Percentiles rank a stretch among this genome's conserved stretches.
These are phyloP conservation scores for Chanos chanos DNA, from an alignment of 2,797 vertebrate species.

Conservation along the genomic window DNA sequence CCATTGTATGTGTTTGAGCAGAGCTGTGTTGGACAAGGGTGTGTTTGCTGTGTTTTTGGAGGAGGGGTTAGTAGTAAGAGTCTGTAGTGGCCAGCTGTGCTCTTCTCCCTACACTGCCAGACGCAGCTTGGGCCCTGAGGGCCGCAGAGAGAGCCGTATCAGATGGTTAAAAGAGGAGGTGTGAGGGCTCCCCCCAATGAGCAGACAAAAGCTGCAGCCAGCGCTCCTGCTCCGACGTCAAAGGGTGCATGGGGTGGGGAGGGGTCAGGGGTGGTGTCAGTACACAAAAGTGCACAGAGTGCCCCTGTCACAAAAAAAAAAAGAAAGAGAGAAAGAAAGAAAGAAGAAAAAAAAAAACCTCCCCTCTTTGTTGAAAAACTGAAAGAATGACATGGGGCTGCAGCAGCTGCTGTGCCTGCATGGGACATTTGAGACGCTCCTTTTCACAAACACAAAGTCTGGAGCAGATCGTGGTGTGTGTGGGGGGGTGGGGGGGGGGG, in stretches of 20 bases:
- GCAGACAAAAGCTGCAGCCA: slow-evolving; percentile 63
- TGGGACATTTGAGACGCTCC: slow-evolving; percentile 66
- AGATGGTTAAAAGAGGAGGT: slow-evolving; percentile 53
- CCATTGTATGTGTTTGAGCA: not conserved
- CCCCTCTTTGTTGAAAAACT: slow-evolving; percentile 52
- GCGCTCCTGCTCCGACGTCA: slow-evolving; percentile 58
- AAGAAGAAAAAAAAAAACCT: slow-evolving; percentile 26
- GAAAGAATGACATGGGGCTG: slow-evolving; percentile 62
- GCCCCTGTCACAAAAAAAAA: slow-evolving; percentile 42
- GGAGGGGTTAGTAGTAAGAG: slow-evolving; percentile 32
- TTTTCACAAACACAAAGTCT: slow-evolving; percentile 70
- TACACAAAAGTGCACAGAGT: slow-evolving; percentile 61
- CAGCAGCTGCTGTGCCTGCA: slow-evolving; percentile 72
- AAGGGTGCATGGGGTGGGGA: slow-evolving; percentile 37
- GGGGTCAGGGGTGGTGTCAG: slow-evolving; percentile 41
- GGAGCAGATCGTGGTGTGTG: slow-evolving; percentile 42
- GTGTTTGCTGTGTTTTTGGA: slow-evolving; percentile 5
- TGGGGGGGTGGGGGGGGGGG: not conserved
- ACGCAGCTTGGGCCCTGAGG: slow-evolving; percentile 35
- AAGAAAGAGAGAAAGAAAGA: not conserved
- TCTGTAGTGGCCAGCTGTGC: slow-evolving; percentile 47
- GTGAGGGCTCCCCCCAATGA: slow-evolving; percentile 38
- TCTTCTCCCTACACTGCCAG: slow-evolving; percentile 15
- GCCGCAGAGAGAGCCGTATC: slow-evolving; percentile 46
- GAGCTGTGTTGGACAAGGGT: slow-evolving; percentile 7